Percentiles rank a stretch among this genome's conserved stretches.
Evolutionary conservation across 2,888 invertebrate genomes (phyloP).

Genomic region (Teinopalpus imperialis): DNA sequence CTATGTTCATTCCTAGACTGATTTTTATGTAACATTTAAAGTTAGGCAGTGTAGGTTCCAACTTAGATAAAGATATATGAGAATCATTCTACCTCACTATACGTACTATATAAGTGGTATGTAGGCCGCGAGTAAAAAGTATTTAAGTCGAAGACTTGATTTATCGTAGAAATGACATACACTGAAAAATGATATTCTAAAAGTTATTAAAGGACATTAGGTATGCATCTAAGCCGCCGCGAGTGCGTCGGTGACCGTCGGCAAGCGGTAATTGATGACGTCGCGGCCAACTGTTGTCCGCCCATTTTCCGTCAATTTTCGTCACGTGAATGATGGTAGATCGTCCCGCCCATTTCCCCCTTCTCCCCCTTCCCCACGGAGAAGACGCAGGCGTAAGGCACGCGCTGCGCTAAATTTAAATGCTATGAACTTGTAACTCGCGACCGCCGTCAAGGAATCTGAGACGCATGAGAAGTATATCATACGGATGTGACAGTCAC

Average conservation of each 20-base stretch:
- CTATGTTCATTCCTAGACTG: too few species aligned
- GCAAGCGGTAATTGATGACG: conserved; percentile 79
- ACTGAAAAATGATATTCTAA: conserved; percentile 14
- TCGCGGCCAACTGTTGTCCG: conserved; percentile 79
- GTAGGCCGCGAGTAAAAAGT: too few species aligned
- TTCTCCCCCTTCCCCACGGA: conserved; percentile 36
- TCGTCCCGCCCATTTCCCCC: conserved; percentile 63
- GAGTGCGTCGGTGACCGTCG: conserved; percentile 68
- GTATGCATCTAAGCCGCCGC: conserved; percentile 60
- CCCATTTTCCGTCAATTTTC: conserved; percentile 83
- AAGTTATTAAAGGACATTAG: conserved; percentile 55
- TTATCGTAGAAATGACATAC: background rate
- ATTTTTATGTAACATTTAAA: too few species aligned
- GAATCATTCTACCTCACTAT: too few species aligned
- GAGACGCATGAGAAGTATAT: conserved; percentile 70
- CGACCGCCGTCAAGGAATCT: conserved; percentile 70
- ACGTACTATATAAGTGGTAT: too few species aligned
- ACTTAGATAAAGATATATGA: too few species aligned
- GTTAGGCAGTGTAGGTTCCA: too few species aligned
- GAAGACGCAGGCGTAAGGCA: conserved; percentile 57
- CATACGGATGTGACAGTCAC: conserved; percentile 78
- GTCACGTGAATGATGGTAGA: conserved; percentile 81
- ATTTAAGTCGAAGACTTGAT: too few species aligned
- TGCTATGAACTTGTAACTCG: conserved; percentile 78
- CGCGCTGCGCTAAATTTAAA: conserved; percentile 81